Evolutionary conservation across 1,140 invertebrate species (phyloP), one percentile per base, ranked within the genome.

Genomic region (Amyelois transitella): DNA sequence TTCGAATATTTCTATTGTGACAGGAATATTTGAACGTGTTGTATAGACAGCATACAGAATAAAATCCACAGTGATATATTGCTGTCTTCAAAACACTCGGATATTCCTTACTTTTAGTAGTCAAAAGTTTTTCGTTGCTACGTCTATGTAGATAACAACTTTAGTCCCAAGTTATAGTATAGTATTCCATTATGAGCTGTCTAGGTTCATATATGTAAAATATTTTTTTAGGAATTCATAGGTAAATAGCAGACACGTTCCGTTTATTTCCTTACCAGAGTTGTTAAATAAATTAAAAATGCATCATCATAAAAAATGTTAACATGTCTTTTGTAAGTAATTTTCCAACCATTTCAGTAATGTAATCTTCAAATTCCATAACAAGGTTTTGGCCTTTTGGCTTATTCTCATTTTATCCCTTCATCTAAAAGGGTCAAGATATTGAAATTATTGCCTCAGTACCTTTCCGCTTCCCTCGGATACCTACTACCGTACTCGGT

Each of bases 81-180:
- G 20, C 32, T 32, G 54, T 28, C 44, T 51, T 56, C 19, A n/a
- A 32, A 56, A 51, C 54, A 56, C 48, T 56, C 32, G 28, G 44
- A 56, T 56, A 55, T 47, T 56, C 47, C 43, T 56, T 51, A 51
- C 48, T 50, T 51, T 56, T 56, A 12, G 48, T 19, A 21, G 54
- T 43, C 18, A 24, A 28, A 55, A 56, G 18, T 56, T 56, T 56
- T 56, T 51, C 28, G 25, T 44, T 43, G 48, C 47, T 24, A 14
- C 48, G 17, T 54, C 52, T 51, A 56, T 50, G 43, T 28, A 44
- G 18, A 43, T 25, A 56, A 56, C 47, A 51, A 8, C 28, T 38
- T 38, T 38, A 38, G 32, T 38, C 17, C 28, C n/a, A n/a, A 24
- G 22, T 24, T 14, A 2, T 14, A 3, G 32, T 38, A 14, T 38